Evolutionary conservation across 1,140 invertebrate genomes (phyloP).

Genomic region (Platorchestia sp.): DNA sequence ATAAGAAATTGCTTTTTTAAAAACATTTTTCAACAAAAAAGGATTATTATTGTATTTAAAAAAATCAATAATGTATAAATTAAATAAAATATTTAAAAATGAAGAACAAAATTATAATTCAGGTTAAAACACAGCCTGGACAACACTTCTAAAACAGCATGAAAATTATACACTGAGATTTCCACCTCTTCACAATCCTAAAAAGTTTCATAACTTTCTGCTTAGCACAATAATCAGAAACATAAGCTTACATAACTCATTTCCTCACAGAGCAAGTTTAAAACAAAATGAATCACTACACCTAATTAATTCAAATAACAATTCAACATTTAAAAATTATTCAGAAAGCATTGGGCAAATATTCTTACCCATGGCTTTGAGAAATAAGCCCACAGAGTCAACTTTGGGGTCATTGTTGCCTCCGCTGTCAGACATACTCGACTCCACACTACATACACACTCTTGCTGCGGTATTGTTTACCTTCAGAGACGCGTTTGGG

Average conservation of each 20-base stretch:
- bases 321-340: not conserved
- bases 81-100: not conserved
- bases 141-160: too few relatives aligned
- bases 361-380: constrained; percentile 67
- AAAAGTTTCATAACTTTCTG: too few relatives aligned
- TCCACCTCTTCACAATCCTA: too few relatives aligned
- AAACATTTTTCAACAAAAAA: not conserved
- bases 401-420: constrained; percentile 64
- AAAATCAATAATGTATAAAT: not conserved
- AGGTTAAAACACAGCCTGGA: too few relatives aligned
- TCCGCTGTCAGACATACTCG: constrained; percentile 55
- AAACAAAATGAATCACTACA: not conserved
- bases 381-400: constrained; percentile 65
- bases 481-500: constrained; percentile 16
- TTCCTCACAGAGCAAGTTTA: not conserved
- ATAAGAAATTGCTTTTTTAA: not conserved
- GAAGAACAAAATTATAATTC: not conserved
- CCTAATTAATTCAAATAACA: not conserved
- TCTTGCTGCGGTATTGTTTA: constrained; percentile 60
- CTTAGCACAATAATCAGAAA: not conserved
- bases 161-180: too few relatives aligned
- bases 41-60: not conserved
- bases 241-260: not conserved
- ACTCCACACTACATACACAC: not conserved
- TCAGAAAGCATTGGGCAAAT: not conserved